Evolutionary conservation across 64 coral and sea anemone genomes (phyloP).

Genomic region (Pocillopora verrucosa): DNA sequence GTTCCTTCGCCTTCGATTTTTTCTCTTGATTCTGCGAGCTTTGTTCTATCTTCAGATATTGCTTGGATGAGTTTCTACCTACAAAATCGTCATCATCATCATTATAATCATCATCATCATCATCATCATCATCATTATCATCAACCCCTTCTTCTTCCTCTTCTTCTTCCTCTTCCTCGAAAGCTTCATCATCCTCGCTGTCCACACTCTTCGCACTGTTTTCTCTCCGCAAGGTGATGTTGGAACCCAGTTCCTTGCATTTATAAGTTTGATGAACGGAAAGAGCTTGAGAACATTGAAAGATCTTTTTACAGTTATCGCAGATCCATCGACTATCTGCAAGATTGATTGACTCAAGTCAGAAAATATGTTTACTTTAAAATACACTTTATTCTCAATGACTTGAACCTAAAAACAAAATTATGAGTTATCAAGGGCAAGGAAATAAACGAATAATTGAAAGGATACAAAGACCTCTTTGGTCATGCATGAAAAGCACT

Average conservation of each 20-base stretch:
- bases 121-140: too few species aligned
- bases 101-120: too few species aligned
- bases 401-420: background rate
- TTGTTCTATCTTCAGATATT: background rate
- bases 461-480: too few species aligned
- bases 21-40: background rate
- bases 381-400: too few species aligned
- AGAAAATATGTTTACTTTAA: background rate
- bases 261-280: conserved; percentile 4
- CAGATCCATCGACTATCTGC: conserved; percentile 11
- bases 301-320: conserved; percentile 14
- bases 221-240: background rate
- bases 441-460: too few species aligned
- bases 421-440: background rate
- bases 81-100: too few species aligned
- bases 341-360: background rate
- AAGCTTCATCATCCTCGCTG: background rate
- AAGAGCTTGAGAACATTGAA: background rate
- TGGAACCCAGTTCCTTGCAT: background rate
- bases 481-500: too few species aligned
- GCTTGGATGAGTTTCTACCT: too few species aligned
- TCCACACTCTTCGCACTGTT: background rate
- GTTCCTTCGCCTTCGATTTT: background rate
- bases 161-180: too few species aligned
- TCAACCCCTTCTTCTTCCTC: too few species aligned